phyloP scores from a whole-genome alignment of 2,113 vertebrate genomes.

The Archilochus colubris region DNA sequence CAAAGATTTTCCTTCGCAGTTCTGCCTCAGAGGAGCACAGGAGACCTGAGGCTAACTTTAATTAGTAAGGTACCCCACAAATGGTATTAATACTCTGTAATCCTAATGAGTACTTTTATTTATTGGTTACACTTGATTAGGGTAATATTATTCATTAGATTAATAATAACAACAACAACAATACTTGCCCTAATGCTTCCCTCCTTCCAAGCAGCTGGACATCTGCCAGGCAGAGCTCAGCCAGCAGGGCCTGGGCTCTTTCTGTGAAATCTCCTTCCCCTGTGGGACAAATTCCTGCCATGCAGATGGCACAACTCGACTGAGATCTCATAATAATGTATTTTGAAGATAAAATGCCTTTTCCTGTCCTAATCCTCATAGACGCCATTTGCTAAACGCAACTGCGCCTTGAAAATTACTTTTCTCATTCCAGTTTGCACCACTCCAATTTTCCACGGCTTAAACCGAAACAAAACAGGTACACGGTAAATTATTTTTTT shows the following conservation, averaged over 20 bases:
- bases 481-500: too few species aligned
- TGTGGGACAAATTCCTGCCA: background rate
- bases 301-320: background rate
- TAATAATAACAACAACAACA: background rate
- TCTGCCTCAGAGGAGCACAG: background rate
- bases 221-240: background rate
- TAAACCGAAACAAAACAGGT: background rate
- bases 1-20: background rate
- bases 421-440: background rate
- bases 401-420: background rate
- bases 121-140: background rate
- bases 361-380: background rate
- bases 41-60: background rate
- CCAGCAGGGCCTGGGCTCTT: background rate
- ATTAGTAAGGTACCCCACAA: background rate
- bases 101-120: background rate
- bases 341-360: background rate
- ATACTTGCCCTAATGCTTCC: background rate
- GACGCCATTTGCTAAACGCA: background rate
- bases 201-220: background rate
- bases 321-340: background rate
- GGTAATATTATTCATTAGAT: background rate
- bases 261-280: background rate
- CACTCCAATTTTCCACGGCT: background rate
- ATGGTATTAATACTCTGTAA: background rate